These are phyloP conservation scores for Scaptomyza polygonia DNA, from an alignment of 2,888 invertebrate genomes.

Conservation along the genomic window DNA sequence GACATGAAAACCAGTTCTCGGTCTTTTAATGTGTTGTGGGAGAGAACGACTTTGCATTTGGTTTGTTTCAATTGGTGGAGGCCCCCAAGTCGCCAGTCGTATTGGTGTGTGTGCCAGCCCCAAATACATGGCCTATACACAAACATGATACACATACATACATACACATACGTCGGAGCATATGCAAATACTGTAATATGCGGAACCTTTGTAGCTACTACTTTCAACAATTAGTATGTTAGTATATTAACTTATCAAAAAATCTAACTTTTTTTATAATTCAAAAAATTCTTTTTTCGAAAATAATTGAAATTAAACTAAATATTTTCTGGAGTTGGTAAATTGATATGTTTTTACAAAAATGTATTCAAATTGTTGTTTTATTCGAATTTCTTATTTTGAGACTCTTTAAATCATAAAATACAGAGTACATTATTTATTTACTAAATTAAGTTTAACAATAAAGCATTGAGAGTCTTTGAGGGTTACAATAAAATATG, in stretches of 20 bases:
- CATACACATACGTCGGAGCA: conserved; percentile 16
- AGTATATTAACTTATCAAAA: conserved; percentile 32
- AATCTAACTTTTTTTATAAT: conserved; percentile 32
- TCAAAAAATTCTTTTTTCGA: too few relatives aligned
- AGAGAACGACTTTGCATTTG: conserved; percentile 77
- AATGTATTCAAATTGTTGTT: too few relatives aligned
- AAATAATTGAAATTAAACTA: too few relatives aligned
- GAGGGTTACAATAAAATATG: too few relatives aligned
- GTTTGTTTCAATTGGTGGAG: conserved; percentile 77
- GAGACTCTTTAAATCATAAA: too few relatives aligned
- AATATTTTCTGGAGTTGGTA: too few relatives aligned
- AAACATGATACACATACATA: conserved; percentile 15
- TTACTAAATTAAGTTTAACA: too few relatives aligned
- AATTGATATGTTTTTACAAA: too few relatives aligned
- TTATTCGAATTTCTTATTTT: too few relatives aligned
- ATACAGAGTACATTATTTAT: too few relatives aligned
- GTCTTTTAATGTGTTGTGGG: conserved; percentile 72
- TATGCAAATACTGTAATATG: conserved; percentile 69
- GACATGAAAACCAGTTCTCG: conserved; percentile 71
- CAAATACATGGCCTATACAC: conserved; percentile 43
- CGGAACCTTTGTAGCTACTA: conserved; percentile 53
- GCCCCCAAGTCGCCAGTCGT: conserved; percentile 40
- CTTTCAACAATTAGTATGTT: conserved; percentile 16
- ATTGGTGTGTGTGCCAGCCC: conserved; percentile 53
- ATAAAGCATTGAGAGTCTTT: too few relatives aligned